These are phyloP conservation scores for Pedionomus torquatus DNA, from an alignment of 2,113 vertebrate genomes.

Conservation along the genomic window DNA sequence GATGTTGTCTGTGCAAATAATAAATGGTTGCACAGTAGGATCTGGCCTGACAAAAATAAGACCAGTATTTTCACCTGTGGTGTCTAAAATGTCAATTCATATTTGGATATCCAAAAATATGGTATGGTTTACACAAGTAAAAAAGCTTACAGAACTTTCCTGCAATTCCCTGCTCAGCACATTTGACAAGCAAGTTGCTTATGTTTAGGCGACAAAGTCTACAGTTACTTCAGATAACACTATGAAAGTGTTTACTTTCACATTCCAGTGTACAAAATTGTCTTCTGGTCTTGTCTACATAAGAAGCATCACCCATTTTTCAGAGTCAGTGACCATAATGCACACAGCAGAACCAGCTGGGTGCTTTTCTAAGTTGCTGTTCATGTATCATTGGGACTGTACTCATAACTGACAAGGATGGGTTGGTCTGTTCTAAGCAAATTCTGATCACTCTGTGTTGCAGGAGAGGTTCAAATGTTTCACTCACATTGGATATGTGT, in stretches of 20 bases:
- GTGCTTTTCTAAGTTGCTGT: neutral
- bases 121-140: neutral
- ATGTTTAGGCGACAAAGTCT: neutral
- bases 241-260: neutral
- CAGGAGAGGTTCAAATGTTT: conserved; percentile 98
- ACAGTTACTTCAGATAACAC: neutral
- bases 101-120: neutral
- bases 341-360: neutral
- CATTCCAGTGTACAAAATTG: neutral
- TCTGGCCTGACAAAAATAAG: neutral
- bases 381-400: neutral
- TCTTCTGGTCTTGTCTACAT: neutral
- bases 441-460: neutral
- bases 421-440: neutral
- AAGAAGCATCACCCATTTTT: neutral
- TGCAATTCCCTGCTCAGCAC: neutral
- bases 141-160: neutral
- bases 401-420: neutral
- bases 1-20: neutral
- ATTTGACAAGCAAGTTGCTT: neutral
- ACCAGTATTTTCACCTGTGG: neutral
- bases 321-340: neutral
- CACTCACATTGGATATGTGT: conserved; percentile 97
- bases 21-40: neutral
- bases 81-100: neutral